phyloP scores from a whole-genome alignment of 1,140 invertebrate species.

The Nasonia vitripennis region DNA sequence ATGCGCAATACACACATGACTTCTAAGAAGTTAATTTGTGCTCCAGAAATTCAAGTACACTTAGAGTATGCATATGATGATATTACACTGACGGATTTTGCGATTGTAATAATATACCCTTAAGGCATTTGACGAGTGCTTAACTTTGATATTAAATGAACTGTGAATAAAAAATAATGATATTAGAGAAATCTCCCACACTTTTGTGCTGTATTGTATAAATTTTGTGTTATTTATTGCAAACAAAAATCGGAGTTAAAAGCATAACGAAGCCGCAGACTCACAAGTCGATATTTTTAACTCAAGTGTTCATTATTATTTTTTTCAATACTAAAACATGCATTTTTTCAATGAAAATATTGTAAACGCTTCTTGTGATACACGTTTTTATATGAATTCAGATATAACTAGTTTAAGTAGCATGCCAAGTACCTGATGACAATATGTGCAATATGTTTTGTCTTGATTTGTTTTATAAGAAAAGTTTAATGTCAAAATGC shows the following conservation, averaged over 20 bases:
- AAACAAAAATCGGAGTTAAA: neutral
- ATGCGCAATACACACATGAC: neutral
- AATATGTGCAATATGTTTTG: conserved; percentile 29
- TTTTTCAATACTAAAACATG: neutral
- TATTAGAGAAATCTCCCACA: neutral
- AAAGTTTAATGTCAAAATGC: neutral
- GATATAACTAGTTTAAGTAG: neutral
- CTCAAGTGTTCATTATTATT: neutral
- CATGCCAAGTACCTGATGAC: conserved; percentile 17
- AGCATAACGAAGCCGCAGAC: neutral
- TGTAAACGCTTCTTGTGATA: neutral
- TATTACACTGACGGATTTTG: conserved; percentile 10
- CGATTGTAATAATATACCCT: conserved; percentile 2
- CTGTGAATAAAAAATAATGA: neutral
- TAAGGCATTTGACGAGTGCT: neutral
- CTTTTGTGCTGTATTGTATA: no score
- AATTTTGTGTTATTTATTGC: neutral
- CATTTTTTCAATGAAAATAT: neutral
- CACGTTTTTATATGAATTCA: neutral
- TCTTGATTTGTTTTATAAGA: neutral
- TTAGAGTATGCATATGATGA: neutral
- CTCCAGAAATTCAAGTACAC: neutral
- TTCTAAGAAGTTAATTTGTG: conserved; percentile 15
- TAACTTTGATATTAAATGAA: conserved; percentile 20
- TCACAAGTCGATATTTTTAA: neutral